Conservation (phyloP, 37 sponge, comb jelly and placozoan genomes). For the Axinella damicornis region DNA sequence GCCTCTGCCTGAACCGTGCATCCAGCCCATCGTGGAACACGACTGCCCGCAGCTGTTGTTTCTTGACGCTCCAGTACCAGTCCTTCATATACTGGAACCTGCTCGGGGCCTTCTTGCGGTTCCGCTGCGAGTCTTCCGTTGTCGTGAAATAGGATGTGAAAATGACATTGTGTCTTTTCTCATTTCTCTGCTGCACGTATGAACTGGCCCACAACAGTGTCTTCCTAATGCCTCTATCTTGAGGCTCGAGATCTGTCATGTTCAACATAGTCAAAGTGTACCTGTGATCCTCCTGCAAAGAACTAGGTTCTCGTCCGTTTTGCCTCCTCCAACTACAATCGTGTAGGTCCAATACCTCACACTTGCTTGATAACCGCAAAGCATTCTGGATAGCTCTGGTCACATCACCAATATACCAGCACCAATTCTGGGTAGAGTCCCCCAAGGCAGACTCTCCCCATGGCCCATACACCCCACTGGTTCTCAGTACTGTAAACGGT, state of each 20-base stretch:
- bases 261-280: neutral
- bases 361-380: neutral
- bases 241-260: neutral
- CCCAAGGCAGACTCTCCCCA: constrained; percentile 27
- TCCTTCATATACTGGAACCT: constrained; percentile 49
- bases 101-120: constrained; percentile 8
- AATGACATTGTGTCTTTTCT: constrained; percentile 20
- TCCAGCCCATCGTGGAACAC: constrained; percentile 73
- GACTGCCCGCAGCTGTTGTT: constrained; percentile 49
- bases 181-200: neutral
- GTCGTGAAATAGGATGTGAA: constrained; percentile 76
- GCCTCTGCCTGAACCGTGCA: constrained; percentile 40
- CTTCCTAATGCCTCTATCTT: neutral
- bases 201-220: constrained; percentile 28
- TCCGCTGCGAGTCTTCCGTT: constrained; percentile 56
- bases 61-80: constrained; percentile 41
- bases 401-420: constrained; percentile 55
- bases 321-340: neutral
- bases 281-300: neutral
- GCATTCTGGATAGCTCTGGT: neutral
- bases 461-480: constrained; percentile 53
- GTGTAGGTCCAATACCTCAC: constrained; percentile 9
- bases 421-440: neutral
- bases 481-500: constrained; percentile 8
- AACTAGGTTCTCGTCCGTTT: too few species aligned